Base-by-base conservation (phyloP, 2,113 vertebrate genomes). In the Urocynchramus pylzowi region DNA sequence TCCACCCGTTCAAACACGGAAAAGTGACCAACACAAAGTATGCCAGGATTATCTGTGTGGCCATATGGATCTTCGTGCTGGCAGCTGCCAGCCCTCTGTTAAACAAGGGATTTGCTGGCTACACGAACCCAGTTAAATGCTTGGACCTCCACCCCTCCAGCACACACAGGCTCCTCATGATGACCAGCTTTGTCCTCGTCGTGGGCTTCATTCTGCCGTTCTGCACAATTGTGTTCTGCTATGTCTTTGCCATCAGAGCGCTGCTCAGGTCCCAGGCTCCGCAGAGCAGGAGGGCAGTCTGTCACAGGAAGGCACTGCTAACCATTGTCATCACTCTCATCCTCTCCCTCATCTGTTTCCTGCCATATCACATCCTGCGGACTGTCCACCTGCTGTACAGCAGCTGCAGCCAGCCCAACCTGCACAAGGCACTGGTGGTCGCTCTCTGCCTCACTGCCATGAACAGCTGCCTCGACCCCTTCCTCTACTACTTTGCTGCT, bases 401-500 rank as follows among this genome's bases (percentile, higher is more conserved):
- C 33, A 8, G 16, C n/a, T 93, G 76, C 42, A 91, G 22, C 78
- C 45, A 54, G 11, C 71, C 59, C 31, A 24, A 0, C 42, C 11
- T 96, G 24, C 90, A 98, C 53, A 98, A 98, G 93, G 97, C 90
- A 0, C 96, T 98, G 14, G 96, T 98, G 19, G 39, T 98, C 80
- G 79, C 97, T 1, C 95, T 97, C 76, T 97, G 97, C 82, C 95
- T 98, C 9, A 98, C 98, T 17, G 96, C 90, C 24, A 83, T 80
- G 47, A 98, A 98, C 74, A 98, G 95, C 73, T 98, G 98, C 94
- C 77, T 98, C 0, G 96, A 98, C 39, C 98, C 98, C 20, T 18
- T 99, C 53, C 97, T 98, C 23, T 99, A 98, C 76, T 98, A 98
- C 47, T 98, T 98, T 10, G 91, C 95, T 10, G 98, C 98, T 52